Conservation (phyloP, 2,113 vertebrate species). For the Syrmaticus mikado region DNA sequence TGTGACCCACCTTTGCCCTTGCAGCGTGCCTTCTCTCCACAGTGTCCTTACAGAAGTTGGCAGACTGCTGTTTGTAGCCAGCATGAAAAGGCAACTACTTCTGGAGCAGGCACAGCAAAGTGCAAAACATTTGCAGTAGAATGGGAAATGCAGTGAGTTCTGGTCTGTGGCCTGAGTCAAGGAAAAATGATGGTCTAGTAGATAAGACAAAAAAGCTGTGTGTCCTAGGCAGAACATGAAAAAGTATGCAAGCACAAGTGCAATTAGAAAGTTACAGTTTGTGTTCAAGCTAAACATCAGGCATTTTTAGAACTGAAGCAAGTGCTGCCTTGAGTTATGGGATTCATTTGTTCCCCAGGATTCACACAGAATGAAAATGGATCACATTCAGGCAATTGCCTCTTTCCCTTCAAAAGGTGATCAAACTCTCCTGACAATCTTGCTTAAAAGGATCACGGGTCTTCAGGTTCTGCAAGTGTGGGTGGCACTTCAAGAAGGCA, state of each 20-base stretch:
- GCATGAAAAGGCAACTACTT: neutral
- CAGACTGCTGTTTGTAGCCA: neutral
- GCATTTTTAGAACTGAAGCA: neutral
- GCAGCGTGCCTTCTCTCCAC: neutral
- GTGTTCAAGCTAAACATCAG: rapidly evolving
- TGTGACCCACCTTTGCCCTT: neutral
- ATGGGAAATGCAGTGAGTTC: neutral
- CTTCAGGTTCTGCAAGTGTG: neutral
- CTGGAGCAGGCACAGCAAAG: neutral
- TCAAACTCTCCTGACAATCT: neutral
- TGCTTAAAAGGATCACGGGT: neutral
- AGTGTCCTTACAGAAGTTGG: neutral
- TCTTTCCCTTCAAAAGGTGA: neutral
- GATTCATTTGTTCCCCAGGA: neutral
- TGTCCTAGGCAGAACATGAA: neutral
- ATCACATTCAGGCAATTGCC: neutral
- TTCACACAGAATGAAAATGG: neutral
- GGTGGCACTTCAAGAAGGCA: neutral
- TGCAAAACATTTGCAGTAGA: neutral
- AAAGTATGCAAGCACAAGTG: neutral
- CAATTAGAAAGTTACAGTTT: neutral
- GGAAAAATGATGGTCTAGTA: neutral
- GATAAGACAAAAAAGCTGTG: neutral
- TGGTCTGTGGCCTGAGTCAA: neutral
- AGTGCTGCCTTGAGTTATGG: neutral